A percentile compares a stretch with the other conserved stretches of the same genome.
Evolutionary conservation across 2,888 invertebrate genomes (phyloP).

Genomic region (Cerastis leucographa): DNA sequence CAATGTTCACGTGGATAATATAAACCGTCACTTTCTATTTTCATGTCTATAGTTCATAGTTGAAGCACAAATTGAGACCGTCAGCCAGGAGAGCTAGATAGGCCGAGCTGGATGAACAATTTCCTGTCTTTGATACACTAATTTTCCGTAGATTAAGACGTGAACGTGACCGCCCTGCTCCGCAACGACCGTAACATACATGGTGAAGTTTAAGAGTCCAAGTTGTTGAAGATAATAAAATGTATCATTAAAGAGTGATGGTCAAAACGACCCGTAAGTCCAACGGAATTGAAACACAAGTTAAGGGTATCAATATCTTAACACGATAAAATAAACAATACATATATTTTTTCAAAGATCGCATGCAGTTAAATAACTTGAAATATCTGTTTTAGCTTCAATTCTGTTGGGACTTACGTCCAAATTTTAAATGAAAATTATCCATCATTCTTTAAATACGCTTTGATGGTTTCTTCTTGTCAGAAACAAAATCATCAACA

Average conservation of each 20-base stretch:
- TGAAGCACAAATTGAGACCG: slow-evolving; percentile 25
- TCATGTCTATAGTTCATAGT: slow-evolving; percentile 21
- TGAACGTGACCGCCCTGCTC: slow-evolving; percentile 27
- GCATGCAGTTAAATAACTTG: background rate
- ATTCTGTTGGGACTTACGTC: background rate
- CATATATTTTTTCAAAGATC: background rate
- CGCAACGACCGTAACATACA: slow-evolving; percentile 66
- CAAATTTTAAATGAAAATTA: background rate
- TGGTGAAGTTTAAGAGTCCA: slow-evolving; percentile 42
- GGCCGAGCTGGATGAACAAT: slow-evolving; percentile 51
- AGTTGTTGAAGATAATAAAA: slow-evolving; percentile 19
- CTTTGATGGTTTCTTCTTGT: slow-evolving; percentile 36
- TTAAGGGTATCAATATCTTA: background rate
- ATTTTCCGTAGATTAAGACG: slow-evolving; percentile 3
- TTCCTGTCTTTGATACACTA: slow-evolving; percentile 20
- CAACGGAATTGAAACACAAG: slow-evolving; percentile 1
- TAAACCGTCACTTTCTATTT: background rate
- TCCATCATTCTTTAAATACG: slow-evolving; percentile 36
- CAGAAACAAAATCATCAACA: slow-evolving; percentile 44
- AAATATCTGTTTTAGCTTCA: background rate
- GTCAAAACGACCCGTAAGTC: background rate
- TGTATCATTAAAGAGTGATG: slow-evolving; percentile 17
- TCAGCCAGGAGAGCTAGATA: slow-evolving; percentile 44
- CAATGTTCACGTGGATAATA: background rate
- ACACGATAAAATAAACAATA: background rate